Evolutionary conservation across 2,113 vertebrate genomes (phyloP).

Genomic region (Passer montanus): DNA sequence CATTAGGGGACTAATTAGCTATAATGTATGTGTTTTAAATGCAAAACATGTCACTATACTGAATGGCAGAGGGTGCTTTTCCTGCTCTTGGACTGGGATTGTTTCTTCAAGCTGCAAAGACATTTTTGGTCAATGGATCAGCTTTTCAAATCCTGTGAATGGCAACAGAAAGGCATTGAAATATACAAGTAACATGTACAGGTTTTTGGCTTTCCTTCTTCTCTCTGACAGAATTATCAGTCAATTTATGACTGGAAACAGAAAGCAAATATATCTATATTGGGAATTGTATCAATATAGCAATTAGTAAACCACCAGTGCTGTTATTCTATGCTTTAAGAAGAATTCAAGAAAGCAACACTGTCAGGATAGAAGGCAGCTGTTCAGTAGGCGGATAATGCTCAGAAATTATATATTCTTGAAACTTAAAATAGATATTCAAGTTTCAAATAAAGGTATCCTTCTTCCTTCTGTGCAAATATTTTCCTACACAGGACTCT

Average conservation of each 20-base stretch:
- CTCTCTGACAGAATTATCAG: not conserved
- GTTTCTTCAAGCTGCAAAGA: not conserved
- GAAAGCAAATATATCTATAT: not conserved
- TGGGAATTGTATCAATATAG: conserved; percentile 5
- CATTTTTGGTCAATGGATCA: not conserved
- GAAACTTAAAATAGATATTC: conserved; percentile 61
- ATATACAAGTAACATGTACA: not conserved
- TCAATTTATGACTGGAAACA: conserved; percentile 2
- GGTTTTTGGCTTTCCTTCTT: not conserved
- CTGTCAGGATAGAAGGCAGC: conserved; percentile 38
- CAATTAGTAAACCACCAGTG: not conserved
- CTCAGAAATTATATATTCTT: conserved; percentile 55
- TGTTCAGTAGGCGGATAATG: conserved; percentile 65
- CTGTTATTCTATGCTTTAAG: not conserved
- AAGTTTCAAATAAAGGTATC: conserved; percentile 52
- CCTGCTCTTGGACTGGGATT: not conserved
- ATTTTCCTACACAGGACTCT: conserved; percentile 21
- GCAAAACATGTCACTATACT: not conserved
- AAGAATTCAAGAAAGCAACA: conserved; percentile 21
- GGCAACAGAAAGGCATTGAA: not conserved
- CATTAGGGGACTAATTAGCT: not conserved
- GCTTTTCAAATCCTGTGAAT: not conserved
- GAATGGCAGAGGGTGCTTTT: not conserved
- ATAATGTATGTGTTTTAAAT: not conserved
- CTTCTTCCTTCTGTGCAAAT: conserved; percentile 43